Conservation (phyloP, 2,888 invertebrate species). For the Orthonychiurus folsomi region DNA sequence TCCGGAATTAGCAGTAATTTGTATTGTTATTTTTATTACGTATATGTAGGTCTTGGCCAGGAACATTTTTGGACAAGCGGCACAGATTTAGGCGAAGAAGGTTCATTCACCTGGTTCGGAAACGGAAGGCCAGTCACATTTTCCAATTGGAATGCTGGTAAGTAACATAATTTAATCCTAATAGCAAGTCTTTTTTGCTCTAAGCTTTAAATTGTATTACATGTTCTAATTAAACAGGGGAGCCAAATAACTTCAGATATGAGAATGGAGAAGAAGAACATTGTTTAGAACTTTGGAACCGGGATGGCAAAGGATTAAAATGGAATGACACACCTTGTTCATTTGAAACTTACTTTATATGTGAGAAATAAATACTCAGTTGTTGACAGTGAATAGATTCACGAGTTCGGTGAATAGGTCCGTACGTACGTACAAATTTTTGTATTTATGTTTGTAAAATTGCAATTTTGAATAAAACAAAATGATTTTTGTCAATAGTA, state of each 20-base stretch:
- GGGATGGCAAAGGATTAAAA: slow-evolving; percentile 81
- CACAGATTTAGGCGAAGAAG: slow-evolving; percentile 36
- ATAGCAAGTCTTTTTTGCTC: not conserved
- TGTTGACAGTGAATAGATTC: too few relatives aligned
- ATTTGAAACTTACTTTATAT: slow-evolving; percentile 85
- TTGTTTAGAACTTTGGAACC: slow-evolving; percentile 69
- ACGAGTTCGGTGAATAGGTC: too few relatives aligned
- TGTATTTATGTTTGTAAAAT: too few relatives aligned
- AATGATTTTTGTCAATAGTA: too few relatives aligned
- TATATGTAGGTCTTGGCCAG: slow-evolving; percentile 75
- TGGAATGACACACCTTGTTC: slow-evolving; percentile 93
- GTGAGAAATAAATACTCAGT: slow-evolving; percentile 57
- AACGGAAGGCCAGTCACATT: slow-evolving; percentile 35
- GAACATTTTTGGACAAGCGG: slow-evolving; percentile 60
- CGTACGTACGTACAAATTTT: too few relatives aligned
- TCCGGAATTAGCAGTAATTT: too few relatives aligned
- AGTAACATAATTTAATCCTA: slow-evolving; percentile 2
- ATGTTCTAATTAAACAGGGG: slow-evolving; percentile 62
- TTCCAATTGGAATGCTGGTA: slow-evolving; percentile 38
- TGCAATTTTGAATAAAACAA: too few relatives aligned
- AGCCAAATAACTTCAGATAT: slow-evolving; percentile 86
- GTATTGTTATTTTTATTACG: too few relatives aligned
- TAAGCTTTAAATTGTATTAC: slow-evolving; percentile 3
- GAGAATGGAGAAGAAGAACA: slow-evolving; percentile 90
- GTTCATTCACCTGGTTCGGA: slow-evolving; percentile 34